These are phyloP conservation scores for Zelleria hepariella DNA, from an alignment of 2,888 invertebrate genomes.

Conservation along the genomic window DNA sequence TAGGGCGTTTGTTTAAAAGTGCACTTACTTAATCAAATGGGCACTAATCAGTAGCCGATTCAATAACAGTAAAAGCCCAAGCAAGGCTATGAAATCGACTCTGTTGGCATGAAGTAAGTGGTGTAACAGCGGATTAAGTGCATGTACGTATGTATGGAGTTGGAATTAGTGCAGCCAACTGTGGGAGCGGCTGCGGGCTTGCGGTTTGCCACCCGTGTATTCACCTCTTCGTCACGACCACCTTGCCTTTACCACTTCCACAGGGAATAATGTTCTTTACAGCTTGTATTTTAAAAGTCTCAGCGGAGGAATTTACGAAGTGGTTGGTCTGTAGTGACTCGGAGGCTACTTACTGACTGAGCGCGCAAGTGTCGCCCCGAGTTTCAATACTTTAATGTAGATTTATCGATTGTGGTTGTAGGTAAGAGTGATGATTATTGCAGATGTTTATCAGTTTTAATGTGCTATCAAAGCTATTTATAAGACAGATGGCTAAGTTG, in stretches of 20 bases:
- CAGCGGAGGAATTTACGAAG: background rate
- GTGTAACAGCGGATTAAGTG: constrained; percentile 32
- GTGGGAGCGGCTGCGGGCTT: constrained; percentile 34
- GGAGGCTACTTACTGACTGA: background rate
- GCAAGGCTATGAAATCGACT: background rate
- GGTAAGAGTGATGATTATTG: background rate
- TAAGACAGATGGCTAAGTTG: background rate
- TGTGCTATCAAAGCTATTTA: background rate
- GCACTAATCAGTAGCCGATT: background rate
- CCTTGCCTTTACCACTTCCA: background rate
- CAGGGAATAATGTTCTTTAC: background rate
- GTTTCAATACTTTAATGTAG: background rate
- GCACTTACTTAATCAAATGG: background rate
- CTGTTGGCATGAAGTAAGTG: constrained; percentile 18
- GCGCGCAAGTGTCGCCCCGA: background rate
- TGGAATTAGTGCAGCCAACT: constrained; percentile 56
- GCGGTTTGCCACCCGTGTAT: constrained; percentile 56
- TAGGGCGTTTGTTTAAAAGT: background rate
- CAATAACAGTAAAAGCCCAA: background rate
- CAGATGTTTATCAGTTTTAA: background rate
- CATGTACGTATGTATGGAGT: constrained; percentile 29
- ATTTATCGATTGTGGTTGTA: background rate
- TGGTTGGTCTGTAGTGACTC: background rate
- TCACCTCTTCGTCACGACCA: background rate
- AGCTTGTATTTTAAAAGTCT: background rate